Evolutionary conservation across 2,888 invertebrate species (phyloP).

Genomic region (Octodonta nipae): DNA sequence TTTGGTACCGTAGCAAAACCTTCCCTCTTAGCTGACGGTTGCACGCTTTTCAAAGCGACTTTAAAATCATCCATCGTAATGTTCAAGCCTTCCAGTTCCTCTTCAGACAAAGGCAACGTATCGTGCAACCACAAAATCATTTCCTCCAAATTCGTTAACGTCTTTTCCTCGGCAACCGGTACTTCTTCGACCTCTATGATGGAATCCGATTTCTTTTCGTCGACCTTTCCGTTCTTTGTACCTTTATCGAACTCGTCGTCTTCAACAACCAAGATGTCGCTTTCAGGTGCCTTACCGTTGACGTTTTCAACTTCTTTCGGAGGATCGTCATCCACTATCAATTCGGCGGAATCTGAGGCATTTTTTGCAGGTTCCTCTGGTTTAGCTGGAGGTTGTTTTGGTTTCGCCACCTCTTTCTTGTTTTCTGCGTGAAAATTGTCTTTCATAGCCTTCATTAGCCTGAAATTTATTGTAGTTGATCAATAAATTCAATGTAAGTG

Average conservation of each 20-base stretch:
- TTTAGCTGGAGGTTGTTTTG: no score
- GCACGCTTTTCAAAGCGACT: constrained; percentile 63
- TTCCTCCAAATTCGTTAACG: constrained; percentile 36
- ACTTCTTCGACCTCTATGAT: constrained; percentile 4
- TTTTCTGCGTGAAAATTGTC: constrained; percentile 13
- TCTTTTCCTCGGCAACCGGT: constrained; percentile 5
- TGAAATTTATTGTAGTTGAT: no score
- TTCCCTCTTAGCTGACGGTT: constrained; percentile 89
- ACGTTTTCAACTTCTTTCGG: constrained; percentile 8
- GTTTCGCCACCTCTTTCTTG: constrained; percentile 15
- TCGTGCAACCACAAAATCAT: constrained; percentile 53
- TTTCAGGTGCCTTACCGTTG: constrained; percentile 6
- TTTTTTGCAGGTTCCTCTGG: no score
- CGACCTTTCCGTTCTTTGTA: constrained; percentile 22
- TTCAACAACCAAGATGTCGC: constrained; percentile 18
- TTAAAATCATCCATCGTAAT: constrained; percentile 66
- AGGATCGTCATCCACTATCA: constrained; percentile 11
- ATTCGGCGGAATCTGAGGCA: constrained; percentile 7
- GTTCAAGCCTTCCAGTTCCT: constrained; percentile 50
- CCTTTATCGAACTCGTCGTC: constrained; percentile 15
- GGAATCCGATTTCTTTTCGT: constrained; percentile 13
- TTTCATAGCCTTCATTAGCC: constrained; percentile 4
- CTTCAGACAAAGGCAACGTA: constrained; percentile 45
- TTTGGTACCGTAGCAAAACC: constrained; percentile 96
- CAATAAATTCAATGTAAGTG: background rate